Conservation (phyloP, 2,888 invertebrate genomes). For the Craniophora ligustri region DNA sequence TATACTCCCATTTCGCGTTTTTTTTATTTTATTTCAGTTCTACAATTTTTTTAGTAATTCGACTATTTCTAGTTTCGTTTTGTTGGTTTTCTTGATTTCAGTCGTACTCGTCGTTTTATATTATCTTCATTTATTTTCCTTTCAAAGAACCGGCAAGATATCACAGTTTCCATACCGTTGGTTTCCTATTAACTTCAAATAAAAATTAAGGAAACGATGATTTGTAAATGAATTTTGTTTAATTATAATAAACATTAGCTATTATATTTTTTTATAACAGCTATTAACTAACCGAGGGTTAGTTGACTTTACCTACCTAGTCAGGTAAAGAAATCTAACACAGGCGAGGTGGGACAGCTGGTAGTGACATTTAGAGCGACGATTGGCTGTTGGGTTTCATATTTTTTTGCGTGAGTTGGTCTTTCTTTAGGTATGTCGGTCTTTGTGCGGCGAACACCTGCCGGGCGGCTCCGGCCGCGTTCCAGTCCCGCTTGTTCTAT, state of each 20-base stretch:
- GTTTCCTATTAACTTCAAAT: constrained; percentile 6
- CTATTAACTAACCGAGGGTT: too few relatives aligned
- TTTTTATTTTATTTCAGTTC: constrained; percentile 38
- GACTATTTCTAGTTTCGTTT: constrained; percentile 13
- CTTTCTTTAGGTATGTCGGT: constrained; percentile 65
- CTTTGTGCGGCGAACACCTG: constrained; percentile 81
- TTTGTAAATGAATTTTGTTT: constrained; percentile 36
- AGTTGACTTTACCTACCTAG: too few relatives aligned
- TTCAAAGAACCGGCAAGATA: constrained; percentile 5
- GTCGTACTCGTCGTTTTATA: neutral
- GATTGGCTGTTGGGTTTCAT: constrained; percentile 63
- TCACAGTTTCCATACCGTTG: constrained; percentile 1
- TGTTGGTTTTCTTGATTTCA: constrained; percentile 25
- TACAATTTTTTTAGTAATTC: constrained; percentile 10
- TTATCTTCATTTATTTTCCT: neutral
- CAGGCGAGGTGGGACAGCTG: constrained; percentile 78
- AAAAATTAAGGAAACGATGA: constrained; percentile 19
- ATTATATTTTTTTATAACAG: too few relatives aligned
- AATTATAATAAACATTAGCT: too few relatives aligned
- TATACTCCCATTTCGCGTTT: constrained; percentile 47
- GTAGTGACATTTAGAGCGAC: constrained; percentile 78
- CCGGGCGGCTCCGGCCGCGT: constrained; percentile 63
- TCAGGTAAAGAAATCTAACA: constrained; percentile 62
- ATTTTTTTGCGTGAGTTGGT: constrained; percentile 70
- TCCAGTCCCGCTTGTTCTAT: constrained; percentile 65